These are phyloP conservation scores for Diploscapter pachys DNA, from an alignment of 1,140 invertebrate species.

Conservation along the genomic window DNA sequence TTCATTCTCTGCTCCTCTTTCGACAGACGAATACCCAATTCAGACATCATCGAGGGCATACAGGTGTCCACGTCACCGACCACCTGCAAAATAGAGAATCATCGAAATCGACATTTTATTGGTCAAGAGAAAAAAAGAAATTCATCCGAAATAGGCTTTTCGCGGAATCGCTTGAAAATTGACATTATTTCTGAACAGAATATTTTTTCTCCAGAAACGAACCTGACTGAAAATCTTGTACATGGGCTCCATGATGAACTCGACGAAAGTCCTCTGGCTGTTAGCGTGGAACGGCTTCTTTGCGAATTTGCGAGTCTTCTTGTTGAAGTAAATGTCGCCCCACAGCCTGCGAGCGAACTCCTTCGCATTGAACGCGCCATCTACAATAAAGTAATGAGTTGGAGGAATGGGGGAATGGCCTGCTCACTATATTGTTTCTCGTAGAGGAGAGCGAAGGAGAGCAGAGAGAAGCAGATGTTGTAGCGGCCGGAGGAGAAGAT, in stretches of 20 bases:
- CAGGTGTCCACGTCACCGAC: conserved; percentile 95
- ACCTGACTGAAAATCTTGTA: conserved; percentile 97
- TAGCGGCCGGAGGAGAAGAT: conserved; percentile 97
- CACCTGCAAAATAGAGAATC: conserved; percentile 64
- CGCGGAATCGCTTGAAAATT: too few species aligned
- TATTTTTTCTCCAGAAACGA: conserved; percentile 29
- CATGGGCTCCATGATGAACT: conserved; percentile 95
- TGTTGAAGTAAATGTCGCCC: conserved; percentile 98
- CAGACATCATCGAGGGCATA: conserved; percentile 76
- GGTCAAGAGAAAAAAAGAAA: too few species aligned
- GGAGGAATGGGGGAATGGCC: too few species aligned
- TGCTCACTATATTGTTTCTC: conserved; percentile 64
- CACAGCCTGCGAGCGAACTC: conserved; percentile 90
- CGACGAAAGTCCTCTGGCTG: conserved; percentile 91
- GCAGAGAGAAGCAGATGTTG: conserved; percentile 91
- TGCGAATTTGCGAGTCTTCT: conserved; percentile 89
- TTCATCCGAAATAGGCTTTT: too few species aligned
- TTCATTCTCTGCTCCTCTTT: conserved; percentile 95
- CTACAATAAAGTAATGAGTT: too few species aligned
- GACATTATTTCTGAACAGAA: neutral
- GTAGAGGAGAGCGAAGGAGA: conserved; percentile 93
- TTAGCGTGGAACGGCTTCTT: conserved; percentile 86
- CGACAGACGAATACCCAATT: conserved; percentile 85
- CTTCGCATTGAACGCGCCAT: conserved; percentile 70
- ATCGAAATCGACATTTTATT: neutral